Conservation (phyloP, 2,113 vertebrate genomes). For the Glaucidium brasilianum region DNA sequence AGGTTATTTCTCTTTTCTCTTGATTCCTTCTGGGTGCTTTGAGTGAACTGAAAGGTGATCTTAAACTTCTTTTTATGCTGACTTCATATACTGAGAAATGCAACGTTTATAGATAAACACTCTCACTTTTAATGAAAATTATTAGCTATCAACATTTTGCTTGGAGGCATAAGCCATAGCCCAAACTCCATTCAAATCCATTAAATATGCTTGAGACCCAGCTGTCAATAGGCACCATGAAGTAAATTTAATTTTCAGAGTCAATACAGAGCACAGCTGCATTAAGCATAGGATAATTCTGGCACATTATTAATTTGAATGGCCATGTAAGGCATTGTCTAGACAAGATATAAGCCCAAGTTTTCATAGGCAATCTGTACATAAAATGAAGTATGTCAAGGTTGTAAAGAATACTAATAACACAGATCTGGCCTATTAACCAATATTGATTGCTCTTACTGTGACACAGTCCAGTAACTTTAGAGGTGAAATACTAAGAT, state of each 20-base stretch:
- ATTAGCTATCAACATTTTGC: conserved; percentile 78
- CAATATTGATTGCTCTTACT: conserved; percentile 71
- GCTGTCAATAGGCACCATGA: conserved; percentile 77
- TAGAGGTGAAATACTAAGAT: conserved; percentile 56
- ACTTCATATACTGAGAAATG: conserved; percentile 32
- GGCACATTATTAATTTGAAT: conserved; percentile 82
- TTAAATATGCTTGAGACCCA: conserved; percentile 81
- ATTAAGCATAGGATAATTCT: conserved; percentile 81
- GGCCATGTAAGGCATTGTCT: conserved; percentile 77
- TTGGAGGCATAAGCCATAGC: conserved; percentile 68
- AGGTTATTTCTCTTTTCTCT: conserved; percentile 6
- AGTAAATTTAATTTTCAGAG: conserved; percentile 86
- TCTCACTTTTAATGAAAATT: conserved; percentile 77
- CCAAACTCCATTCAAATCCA: conserved; percentile 73
- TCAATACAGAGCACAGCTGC: conserved; percentile 82
- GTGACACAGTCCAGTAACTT: conserved; percentile 57
- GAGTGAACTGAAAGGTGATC: background rate
- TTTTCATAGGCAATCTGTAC: conserved; percentile 76
- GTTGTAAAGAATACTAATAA: conserved; percentile 75
- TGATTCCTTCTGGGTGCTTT: background rate
- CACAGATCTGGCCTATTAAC: conserved; percentile 74
- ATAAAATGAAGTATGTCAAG: conserved; percentile 73
- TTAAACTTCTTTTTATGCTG: conserved; percentile 9
- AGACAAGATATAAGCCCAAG: conserved; percentile 76
- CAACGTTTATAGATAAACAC: conserved; percentile 38